Base-by-base conservation (phyloP, 37 sponge, comb jelly and placozoan species). In the Crambe crambe region DNA sequence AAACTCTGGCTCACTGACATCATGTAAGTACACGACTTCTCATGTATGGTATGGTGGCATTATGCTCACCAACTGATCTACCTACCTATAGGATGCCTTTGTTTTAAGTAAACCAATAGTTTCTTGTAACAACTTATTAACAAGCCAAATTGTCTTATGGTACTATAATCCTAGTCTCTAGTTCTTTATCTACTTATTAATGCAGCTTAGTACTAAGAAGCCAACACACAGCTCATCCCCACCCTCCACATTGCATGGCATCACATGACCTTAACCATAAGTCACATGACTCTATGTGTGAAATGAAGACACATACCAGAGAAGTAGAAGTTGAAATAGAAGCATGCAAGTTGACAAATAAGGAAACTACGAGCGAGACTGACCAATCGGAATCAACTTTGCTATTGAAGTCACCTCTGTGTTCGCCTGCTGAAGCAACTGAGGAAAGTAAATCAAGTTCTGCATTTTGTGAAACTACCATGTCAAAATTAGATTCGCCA, bases 1-100 rank as follows among this genome's bases (percentile, higher is more conserved):
- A n/a, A 70, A 44, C 47, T 87, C 57, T 51, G 74, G 17, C 35
- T 56, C 5, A 70, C 43, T 0, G 88, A 87, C 30, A 56, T 87
- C 26, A 80, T 87, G 88, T 87, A 56, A 77, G 88, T 71, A 56
- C 32, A 40, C 10, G 9, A 37, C 56, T 44, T 20, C 51, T 47
- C 12, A n/a, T n/a, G n/a, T n/a, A n/a, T n/a, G n/a, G n/a, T n/a
- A n/a, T n/a, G n/a, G n/a, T n/a, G n/a, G n/a, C n/a, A n/a, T n/a
- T n/a, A n/a, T n/a, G n/a, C n/a, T n/a, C n/a, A n/a, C n/a, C n/a
- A n/a, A n/a, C n/a, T n/a, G n/a, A n/a, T n/a, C n/a, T n/a, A n/a
- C n/a, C n/a, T n/a, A n/a, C n/a, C n/a, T n/a, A n/a, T n/a, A n/a
- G n/a, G n/a, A n/a, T n/a, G n/a, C n/a, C n/a, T n/a, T n/a, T n/a